phyloP scores from a whole-genome alignment of 2,797 vertebrate species.

The Semaprochilodus insignis region DNA sequence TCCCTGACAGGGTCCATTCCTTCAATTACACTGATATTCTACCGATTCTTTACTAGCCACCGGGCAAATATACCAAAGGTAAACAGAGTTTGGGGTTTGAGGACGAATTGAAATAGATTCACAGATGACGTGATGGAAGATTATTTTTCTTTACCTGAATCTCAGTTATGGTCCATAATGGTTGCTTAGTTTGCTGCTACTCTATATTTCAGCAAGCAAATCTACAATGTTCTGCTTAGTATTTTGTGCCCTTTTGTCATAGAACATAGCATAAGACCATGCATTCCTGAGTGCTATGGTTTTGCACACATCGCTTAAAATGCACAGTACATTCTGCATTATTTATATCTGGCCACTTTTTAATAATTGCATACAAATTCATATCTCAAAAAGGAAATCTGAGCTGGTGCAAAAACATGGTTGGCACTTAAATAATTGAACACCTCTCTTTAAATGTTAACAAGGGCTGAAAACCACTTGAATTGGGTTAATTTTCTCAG shows the following conservation, averaged over 20 bases:
- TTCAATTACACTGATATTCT: neutral
- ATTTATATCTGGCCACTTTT: conserved; percentile 52
- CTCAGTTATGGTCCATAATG: neutral
- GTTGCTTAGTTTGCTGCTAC: neutral
- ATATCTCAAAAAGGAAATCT: conserved; percentile 52
- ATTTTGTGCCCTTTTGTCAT: neutral
- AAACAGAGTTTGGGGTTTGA: neutral
- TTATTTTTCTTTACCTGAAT: neutral
- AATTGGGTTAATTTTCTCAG: conserved; percentile 52
- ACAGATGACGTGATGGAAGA: neutral
- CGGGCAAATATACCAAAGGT: neutral
- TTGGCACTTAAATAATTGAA: conserved; percentile 67
- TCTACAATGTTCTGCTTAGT: neutral
- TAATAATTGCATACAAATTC: conserved; percentile 65
- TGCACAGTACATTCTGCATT: conserved; percentile 1
- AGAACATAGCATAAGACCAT: neutral
- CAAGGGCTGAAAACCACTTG: conserved; percentile 58
- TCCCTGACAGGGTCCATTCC: neutral
- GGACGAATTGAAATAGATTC: too few relatives aligned
- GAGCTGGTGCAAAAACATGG: conserved; percentile 58
- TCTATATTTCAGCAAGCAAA: neutral
- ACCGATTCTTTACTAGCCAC: neutral
- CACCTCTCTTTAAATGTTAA: conserved; percentile 67
- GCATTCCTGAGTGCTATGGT: neutral
- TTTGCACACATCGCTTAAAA: neutral